These are phyloP conservation scores for Chelonus formosanus DNA, from an alignment of 2,888 invertebrate species.

Conservation along the genomic window DNA sequence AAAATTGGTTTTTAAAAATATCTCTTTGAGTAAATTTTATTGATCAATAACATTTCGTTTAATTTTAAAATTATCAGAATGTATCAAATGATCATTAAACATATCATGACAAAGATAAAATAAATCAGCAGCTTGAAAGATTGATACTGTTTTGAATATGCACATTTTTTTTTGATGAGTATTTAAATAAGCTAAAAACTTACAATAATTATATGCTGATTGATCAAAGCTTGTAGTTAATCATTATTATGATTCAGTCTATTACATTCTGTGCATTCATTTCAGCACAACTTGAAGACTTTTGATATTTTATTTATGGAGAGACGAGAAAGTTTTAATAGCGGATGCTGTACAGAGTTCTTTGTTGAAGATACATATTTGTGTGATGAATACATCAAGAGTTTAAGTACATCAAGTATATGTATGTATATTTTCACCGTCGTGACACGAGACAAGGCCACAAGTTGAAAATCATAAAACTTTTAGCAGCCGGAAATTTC, in stretches of 20 bases:
- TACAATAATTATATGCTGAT: conserved; percentile 1
- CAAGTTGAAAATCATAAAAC: conserved; percentile 15
- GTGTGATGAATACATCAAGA: conserved; percentile 10
- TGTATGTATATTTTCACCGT: conserved; percentile 3
- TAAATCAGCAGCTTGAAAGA: too few relatives aligned
- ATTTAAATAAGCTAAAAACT: too few relatives aligned
- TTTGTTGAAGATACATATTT: conserved; percentile 16
- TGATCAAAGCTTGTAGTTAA: conserved; percentile 12
- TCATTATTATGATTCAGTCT: conserved; percentile 7
- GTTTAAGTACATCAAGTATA: background rate
- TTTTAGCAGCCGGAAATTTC: conserved; percentile 25
- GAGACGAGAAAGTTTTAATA: conserved; percentile 20
- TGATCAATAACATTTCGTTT: too few relatives aligned
- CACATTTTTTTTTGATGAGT: too few relatives aligned
- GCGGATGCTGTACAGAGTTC: conserved; percentile 19
- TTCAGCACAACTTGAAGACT: background rate
- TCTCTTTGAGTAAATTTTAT: too few relatives aligned
- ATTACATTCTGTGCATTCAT: background rate
- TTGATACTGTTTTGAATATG: too few relatives aligned
- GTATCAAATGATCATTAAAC: too few relatives aligned
- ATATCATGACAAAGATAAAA: too few relatives aligned
- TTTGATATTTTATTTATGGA: conserved; percentile 24
- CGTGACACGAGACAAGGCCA: conserved; percentile 17
- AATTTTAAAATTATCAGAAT: too few relatives aligned
- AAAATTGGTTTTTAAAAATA: too few relatives aligned